Evolutionary conservation across 2,797 vertebrate species (phyloP), one percentile per base, ranked within the genome.

Genomic region (Anomalospiza imberbis): DNA sequence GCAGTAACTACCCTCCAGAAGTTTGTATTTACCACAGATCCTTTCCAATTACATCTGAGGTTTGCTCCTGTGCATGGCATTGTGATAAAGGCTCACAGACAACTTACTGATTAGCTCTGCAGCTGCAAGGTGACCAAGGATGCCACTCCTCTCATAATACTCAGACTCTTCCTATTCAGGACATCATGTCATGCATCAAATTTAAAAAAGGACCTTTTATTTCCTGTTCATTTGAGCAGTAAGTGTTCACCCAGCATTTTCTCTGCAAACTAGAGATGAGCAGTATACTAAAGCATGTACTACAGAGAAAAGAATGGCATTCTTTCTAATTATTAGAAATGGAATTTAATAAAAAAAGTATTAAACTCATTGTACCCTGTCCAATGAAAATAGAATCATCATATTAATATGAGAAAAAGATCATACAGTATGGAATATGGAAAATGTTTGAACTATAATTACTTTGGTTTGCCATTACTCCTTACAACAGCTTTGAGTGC

Each of bases 321-420:
- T 95, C 50, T 95, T 96, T 95, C 66, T 80, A 95, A 83, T 92
- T 95, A 77, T 86, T 95, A 68, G 66, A 97, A 97, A 94, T 14
- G 26, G 75, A 97, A 94, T 97, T 96, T 94, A 97, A 97, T 97
- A 92, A 94, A 97, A 85, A 79, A 91, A 83, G 40, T 76, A 96
- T 96, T 94, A 91, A 94, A 70, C 42, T 91, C 38, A 84, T 91
- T 94, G 36, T 89, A 92, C 42, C 65, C 75, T 32, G 17, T 73
- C 85, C 91, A 96, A 92, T 85, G 83, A 94, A 96, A 97, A 93
- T 58, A 96, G 92, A 92, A 96, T 86, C 10, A 0, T 95, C 60
- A 62, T 66, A 96, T 25, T 38, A 96, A 94, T 93, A 89, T 65
- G 50, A 94, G 91, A 84, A 95, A 96, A 95, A 93, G 55, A 80